Percentiles rank a stretch among this genome's conserved stretches.
Conservation (phyloP, 2,797 vertebrate species). For the Gadopsis bispinosus region DNA sequence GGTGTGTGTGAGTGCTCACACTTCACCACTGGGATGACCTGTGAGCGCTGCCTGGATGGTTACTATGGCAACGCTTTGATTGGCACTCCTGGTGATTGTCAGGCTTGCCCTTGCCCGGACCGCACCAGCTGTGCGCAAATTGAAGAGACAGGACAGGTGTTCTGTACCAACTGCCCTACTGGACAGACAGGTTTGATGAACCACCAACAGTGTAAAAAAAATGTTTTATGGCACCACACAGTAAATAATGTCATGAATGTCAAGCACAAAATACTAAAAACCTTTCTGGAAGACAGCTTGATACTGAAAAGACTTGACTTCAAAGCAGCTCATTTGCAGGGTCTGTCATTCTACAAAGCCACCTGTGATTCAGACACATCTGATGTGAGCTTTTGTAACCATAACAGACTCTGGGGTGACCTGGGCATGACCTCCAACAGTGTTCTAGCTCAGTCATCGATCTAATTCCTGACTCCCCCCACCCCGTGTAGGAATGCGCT, state of each 20-base stretch:
- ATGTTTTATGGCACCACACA: background rate
- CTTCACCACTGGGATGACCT: slow-evolving; percentile 89
- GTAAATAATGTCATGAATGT: slow-evolving; percentile 32
- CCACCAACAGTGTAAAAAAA: slow-evolving; percentile 20
- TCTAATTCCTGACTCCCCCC: slow-evolving; percentile 17
- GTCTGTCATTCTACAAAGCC: background rate
- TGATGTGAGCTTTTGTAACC: slow-evolving; percentile 28
- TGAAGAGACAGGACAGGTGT: slow-evolving; percentile 84
- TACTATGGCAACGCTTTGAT: slow-evolving; percentile 90
- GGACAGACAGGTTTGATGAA: slow-evolving; percentile 89
- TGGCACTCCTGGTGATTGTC: slow-evolving; percentile 86
- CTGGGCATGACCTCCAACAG: slow-evolving; percentile 24
- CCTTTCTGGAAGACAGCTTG: slow-evolving; percentile 3
- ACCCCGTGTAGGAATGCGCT: slow-evolving; percentile 86
- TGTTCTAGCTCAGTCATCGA: slow-evolving; percentile 17
- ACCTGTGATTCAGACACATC: slow-evolving; percentile 19
- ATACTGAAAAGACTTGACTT: slow-evolving; percentile 14
- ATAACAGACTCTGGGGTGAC: slow-evolving; percentile 12
- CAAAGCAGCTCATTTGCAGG: slow-evolving; percentile 17
- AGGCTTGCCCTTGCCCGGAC: slow-evolving; percentile 91
- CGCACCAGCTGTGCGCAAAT: slow-evolving; percentile 85
- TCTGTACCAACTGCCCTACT: slow-evolving; percentile 91
- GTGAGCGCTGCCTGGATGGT: slow-evolving; percentile 89
- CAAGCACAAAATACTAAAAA: slow-evolving; percentile 28
- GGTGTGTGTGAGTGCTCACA: slow-evolving; percentile 89